phyloP scores from a whole-genome alignment of 2,797 vertebrate species.

The Calcarius lapponicus region DNA sequence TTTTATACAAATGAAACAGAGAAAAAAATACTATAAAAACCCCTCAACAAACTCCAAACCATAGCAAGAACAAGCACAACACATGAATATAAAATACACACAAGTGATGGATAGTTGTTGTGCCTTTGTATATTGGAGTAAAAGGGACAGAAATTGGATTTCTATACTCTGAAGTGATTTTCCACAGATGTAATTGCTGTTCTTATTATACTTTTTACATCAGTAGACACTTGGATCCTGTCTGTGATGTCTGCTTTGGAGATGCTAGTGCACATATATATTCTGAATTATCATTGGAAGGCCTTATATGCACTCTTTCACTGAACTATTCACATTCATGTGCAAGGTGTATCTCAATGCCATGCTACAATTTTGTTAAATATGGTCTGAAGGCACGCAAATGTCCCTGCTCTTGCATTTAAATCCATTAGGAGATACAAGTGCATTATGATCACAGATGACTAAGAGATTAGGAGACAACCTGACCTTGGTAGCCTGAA shows the following conservation, averaged over 20 bases:
- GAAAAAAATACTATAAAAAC: background rate
- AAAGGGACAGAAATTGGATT: background rate
- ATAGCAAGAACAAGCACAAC: background rate
- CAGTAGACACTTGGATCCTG: background rate
- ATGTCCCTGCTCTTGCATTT: background rate
- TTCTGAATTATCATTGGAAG: background rate
- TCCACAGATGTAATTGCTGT: background rate
- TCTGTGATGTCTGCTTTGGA: background rate
- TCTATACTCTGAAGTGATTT: background rate
- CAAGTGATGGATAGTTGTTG: background rate
- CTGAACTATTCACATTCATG: background rate
- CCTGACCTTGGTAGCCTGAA: background rate
- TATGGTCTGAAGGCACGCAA: background rate
- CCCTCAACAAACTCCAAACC: background rate
- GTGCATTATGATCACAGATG: background rate
- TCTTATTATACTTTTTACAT: background rate
- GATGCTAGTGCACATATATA: background rate
- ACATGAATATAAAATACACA: background rate
- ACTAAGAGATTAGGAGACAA: background rate
- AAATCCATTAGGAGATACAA: background rate
- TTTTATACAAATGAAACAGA: background rate
- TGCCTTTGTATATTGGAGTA: background rate
- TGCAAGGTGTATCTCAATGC: background rate
- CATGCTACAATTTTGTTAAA: background rate
- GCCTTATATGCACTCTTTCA: background rate